Evolutionary conservation across 2,797 vertebrate genomes (phyloP).

Genomic region (Diglossa cyanea): DNA sequence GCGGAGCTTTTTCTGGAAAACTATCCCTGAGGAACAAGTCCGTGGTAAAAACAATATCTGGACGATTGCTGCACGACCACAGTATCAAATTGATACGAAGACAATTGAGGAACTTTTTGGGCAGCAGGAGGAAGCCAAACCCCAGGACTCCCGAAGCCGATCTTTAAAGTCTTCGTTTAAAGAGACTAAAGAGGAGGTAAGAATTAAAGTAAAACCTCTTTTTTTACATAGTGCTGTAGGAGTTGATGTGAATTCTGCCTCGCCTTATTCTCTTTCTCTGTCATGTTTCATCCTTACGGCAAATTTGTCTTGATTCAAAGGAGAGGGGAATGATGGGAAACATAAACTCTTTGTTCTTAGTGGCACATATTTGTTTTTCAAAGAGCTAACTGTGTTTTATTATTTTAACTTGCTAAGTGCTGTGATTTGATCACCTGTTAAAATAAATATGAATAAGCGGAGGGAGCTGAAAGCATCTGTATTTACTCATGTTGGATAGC

Average conservation of each 20-base stretch:
- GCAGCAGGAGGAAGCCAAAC: slow-evolving; percentile 86
- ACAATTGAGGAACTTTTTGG: slow-evolving; percentile 97
- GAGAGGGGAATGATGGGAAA: background rate
- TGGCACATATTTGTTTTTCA: background rate
- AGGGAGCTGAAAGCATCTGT: background rate
- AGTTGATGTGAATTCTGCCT: background rate
- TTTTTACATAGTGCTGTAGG: background rate
- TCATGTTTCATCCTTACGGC: background rate
- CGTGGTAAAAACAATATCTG: slow-evolving; percentile 94
- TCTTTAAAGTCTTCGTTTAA: slow-evolving; percentile 82
- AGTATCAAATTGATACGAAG: slow-evolving; percentile 92
- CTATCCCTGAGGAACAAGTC: slow-evolving; percentile 96
- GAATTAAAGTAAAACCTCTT: background rate
- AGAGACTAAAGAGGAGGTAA: slow-evolving; percentile 91
- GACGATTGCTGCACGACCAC: slow-evolving; percentile 87
- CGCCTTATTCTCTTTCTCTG: background rate
- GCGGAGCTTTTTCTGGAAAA: slow-evolving; percentile 98
- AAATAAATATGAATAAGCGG: background rate
- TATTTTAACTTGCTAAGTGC: background rate
- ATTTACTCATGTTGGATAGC: background rate
- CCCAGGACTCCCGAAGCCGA: slow-evolving; percentile 63
- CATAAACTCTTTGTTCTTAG: background rate
- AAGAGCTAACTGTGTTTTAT: background rate
- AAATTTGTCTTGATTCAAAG: background rate
- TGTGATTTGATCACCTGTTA: background rate